Conservation (phyloP, 2,113 vertebrate genomes). For the Campylorhamphus procurvoides region DNA sequence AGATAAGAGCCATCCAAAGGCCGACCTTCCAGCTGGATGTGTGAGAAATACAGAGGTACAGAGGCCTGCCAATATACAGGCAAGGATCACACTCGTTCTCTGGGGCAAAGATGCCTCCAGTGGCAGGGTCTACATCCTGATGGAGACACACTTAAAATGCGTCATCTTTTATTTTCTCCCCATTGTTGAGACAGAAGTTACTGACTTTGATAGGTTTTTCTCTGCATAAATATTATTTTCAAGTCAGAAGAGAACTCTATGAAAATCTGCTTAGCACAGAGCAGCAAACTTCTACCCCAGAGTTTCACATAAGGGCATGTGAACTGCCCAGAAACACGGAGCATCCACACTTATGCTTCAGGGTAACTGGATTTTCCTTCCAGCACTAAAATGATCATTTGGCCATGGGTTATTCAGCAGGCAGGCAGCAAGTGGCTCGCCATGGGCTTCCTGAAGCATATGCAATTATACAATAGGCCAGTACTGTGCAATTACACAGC, state of each 20-base stretch:
- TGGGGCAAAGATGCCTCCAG: not conserved
- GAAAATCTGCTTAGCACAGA: not conserved
- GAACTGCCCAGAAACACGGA: not conserved
- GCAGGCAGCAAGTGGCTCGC: not conserved
- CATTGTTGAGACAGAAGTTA: not conserved
- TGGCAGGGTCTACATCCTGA: not conserved
- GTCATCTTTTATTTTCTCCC: not conserved
- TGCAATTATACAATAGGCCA: not conserved
- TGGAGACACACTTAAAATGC: not conserved
- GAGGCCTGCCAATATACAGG: not conserved
- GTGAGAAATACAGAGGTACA: not conserved
- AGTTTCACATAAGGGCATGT: not conserved
- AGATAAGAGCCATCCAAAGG: rapidly evolving
- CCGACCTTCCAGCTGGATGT: not conserved
- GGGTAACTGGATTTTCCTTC: not conserved
- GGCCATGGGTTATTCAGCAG: not conserved
- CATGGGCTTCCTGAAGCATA: not conserved
- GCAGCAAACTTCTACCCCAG: not conserved
- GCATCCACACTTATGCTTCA: not conserved
- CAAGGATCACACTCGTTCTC: not conserved
- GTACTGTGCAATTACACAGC: not conserved
- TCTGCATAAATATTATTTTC: not conserved
- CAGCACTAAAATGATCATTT: not conserved
- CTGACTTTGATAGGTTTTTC: not conserved
- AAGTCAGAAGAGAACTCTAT: not conserved